Evolutionary conservation across 2,888 invertebrate species (phyloP).

Genomic region (Quadroppia sp.): DNA sequence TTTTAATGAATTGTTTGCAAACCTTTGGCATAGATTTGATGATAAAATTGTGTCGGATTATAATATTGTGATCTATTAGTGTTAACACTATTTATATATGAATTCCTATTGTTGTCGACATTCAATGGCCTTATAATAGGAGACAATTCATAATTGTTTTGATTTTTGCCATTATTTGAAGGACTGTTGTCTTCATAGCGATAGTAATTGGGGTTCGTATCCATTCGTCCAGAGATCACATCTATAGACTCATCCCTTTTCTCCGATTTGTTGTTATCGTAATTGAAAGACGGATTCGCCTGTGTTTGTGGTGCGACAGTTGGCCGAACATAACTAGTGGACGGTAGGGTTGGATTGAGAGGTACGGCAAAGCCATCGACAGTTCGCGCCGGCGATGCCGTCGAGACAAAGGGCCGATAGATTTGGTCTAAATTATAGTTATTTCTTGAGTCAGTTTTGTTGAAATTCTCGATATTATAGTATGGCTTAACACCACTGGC

Average conservation of each 20-base stretch:
- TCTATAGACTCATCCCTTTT: background rate
- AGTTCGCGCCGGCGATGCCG: background rate
- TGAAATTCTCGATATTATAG: conserved; percentile 27
- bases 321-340: background rate
- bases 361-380: conserved; percentile 14
- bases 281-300: background rate
- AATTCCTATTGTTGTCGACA: conserved; percentile 8
- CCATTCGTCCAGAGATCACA: conserved; percentile 1
- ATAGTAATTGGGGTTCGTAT: conserved; percentile 11
- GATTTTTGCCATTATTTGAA: too few relatives aligned
- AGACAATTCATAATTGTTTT: conserved; percentile 9
- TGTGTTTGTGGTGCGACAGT: conserved; percentile 8
- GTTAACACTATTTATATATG: conserved; percentile 6
- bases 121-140: conserved; percentile 24
- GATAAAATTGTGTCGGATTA: conserved; percentile 25
- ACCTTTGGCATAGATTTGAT: conserved; percentile 20
- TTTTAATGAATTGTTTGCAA: conserved; percentile 2
- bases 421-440: conserved; percentile 31
- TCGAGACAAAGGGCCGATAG: background rate
- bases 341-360: background rate
- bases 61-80: too few relatives aligned
- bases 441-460: conserved; percentile 19
- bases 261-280: background rate
- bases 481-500: conserved; percentile 3
- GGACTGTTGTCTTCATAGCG: conserved; percentile 5